Conservation (phyloP, 2,797 vertebrate species). For the Cygnus olor region DNA sequence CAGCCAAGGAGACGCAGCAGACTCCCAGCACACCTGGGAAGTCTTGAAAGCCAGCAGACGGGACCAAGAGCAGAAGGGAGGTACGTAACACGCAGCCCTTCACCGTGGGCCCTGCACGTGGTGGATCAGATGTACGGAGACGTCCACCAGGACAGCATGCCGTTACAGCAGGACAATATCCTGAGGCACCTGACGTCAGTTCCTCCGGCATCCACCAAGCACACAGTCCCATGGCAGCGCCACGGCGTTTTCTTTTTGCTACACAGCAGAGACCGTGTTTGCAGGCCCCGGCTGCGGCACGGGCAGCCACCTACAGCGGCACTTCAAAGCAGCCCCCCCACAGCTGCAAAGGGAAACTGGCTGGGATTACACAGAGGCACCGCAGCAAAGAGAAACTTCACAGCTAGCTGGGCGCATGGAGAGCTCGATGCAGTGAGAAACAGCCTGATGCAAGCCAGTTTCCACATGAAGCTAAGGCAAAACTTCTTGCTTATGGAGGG, state of each 20-base stretch:
- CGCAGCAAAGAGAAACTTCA: not conserved
- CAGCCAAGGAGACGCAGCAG: not conserved
- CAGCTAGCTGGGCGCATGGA: slow-evolving; percentile 64
- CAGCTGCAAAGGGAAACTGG: slow-evolving; percentile 64
- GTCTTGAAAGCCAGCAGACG: not conserved
- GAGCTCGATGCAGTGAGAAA: slow-evolving; percentile 47
- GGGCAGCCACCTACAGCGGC: slow-evolving; percentile 50
- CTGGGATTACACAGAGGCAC: slow-evolving; percentile 66
- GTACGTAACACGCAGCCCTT: not conserved
- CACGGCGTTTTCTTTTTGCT: slow-evolving; percentile 45
- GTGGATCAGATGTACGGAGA: not conserved
- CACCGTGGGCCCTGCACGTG: fast-evolving
- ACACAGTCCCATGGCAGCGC: slow-evolving; percentile 43
- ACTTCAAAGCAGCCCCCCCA: slow-evolving; percentile 70
- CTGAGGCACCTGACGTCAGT: slow-evolving; percentile 53
- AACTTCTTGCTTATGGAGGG: not conserved
- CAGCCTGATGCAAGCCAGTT: slow-evolving; percentile 19
- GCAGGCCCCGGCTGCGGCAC: slow-evolving; percentile 1
- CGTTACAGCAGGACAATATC: slow-evolving; percentile 31
- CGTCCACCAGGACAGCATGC: not conserved
- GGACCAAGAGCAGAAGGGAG: not conserved
- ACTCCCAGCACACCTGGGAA: not conserved
- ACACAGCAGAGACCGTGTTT: slow-evolving; percentile 51
- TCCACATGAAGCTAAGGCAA: slow-evolving; percentile 1
- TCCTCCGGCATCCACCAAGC: slow-evolving; percentile 34